Conservation (phyloP, 2,113 vertebrate genomes). For the mouse (Mus musculus) region GRCm39 chr6:101323001-101323500, state of each 20-base stretch:
- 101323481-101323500: no score
- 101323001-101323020: conserved; percentile 66
- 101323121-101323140: neutral
- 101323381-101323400: neutral
- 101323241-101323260: fast-evolving
- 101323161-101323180: neutral
- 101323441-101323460: neutral
- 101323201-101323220: neutral
- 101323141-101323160: neutral
- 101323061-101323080: conserved; percentile 25
- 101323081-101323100: no score
- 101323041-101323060: conserved; percentile 80
- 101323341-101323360: neutral
- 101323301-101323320: neutral
- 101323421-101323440: neutral
- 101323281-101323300: neutral
- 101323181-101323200: neutral
- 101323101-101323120: neutral
- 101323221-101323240: neutral
- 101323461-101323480: no score
- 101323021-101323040: conserved; percentile 77
- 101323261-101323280: neutral
- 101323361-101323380: neutral
- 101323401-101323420: neutral
- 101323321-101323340: neutral